phyloP scores from a whole-genome alignment of 2,888 invertebrate species.

The Mythimna vitellina region DNA sequence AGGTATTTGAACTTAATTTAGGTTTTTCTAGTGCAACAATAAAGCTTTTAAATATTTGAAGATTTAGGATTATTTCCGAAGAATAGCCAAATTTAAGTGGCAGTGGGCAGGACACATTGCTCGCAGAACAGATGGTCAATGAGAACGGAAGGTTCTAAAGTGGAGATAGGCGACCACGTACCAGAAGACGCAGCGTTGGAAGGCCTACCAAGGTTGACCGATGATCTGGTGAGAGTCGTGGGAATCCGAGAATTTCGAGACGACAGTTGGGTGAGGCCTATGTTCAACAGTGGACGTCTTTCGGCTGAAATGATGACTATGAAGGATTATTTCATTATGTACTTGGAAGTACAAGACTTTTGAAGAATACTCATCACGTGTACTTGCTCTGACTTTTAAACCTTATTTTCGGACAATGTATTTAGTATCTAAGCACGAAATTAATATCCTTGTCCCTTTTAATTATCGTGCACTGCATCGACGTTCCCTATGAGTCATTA shows the following conservation, averaged over 20 bases:
- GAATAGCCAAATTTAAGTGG: too few species aligned
- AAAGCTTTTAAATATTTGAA: not conserved
- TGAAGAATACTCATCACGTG: not conserved
- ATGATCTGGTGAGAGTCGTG: too few species aligned
- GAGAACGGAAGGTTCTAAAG: too few species aligned
- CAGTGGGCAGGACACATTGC: too few species aligned
- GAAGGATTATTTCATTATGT: not conserved
- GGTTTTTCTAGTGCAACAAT: not conserved
- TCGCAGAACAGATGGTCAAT: too few species aligned
- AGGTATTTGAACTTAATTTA: not conserved
- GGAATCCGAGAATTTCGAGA: too few species aligned
- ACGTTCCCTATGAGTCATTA: conserved; percentile 74
- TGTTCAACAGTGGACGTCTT: too few species aligned
- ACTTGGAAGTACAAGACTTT: not conserved
- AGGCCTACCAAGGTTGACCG: too few species aligned
- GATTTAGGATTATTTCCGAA: not conserved
- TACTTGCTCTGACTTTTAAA: not conserved
- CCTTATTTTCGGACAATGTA: not conserved
- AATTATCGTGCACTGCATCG: conserved; percentile 23
- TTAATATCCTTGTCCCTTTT: conserved; percentile 35
- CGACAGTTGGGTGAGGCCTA: too few species aligned
- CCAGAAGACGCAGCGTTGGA: too few species aligned
- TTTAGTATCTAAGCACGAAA: not conserved
- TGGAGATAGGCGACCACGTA: too few species aligned
- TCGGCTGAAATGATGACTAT: not conserved